These are phyloP conservation scores for Sakesphorus luctuosus DNA, from an alignment of 2,113 vertebrate genomes.

Conservation along the genomic window DNA sequence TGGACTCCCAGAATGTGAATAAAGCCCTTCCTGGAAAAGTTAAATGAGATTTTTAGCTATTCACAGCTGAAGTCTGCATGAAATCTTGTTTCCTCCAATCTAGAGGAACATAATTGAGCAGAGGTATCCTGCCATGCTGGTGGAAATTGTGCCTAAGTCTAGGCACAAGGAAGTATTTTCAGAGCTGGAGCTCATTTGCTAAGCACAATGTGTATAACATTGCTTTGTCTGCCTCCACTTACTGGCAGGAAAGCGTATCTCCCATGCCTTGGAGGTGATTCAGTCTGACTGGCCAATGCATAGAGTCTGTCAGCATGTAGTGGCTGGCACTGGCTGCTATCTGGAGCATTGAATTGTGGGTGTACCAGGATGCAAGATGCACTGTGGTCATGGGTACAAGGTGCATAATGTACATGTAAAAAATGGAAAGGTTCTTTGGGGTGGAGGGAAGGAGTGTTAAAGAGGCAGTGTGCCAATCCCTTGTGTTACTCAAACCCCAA, in stretches of 20 bases:
- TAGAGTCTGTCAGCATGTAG: neutral
- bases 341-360: neutral
- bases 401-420: neutral
- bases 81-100: neutral
- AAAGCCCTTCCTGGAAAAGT: neutral
- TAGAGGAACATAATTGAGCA: neutral
- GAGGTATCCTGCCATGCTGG: neutral
- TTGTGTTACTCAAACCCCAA: neutral
- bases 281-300: neutral
- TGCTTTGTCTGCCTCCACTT: neutral
- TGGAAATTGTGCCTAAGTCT: neutral
- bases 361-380: neutral
- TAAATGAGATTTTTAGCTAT: neutral
- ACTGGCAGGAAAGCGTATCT: neutral
- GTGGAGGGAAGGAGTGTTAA: neutral
- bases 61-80: neutral
- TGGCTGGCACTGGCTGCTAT: neutral
- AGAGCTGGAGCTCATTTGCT: neutral
- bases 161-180: neutral
- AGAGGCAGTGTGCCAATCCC: neutral
- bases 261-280: neutral
- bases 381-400: neutral
- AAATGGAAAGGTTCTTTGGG: neutral
- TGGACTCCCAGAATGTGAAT: neutral
- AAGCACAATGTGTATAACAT: neutral